Conservation (phyloP, 1,140 invertebrate species). For the Eubasilissa regina region DNA sequence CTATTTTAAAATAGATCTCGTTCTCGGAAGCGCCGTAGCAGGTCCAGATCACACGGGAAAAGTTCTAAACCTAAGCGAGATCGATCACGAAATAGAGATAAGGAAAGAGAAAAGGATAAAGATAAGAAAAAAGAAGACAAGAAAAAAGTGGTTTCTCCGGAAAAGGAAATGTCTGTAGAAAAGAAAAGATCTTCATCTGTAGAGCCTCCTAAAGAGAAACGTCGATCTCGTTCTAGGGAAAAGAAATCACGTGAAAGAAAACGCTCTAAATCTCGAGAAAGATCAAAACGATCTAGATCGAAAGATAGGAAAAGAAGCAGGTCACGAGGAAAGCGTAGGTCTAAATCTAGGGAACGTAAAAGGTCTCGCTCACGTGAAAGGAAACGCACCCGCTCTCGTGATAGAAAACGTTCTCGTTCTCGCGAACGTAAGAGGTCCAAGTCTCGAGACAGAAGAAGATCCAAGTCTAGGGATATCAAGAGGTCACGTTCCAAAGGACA, state of each 20-base stretch:
- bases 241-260: slow-evolving; percentile 64
- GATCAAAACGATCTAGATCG: slow-evolving; percentile 66
- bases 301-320: slow-evolving; percentile 64
- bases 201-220: slow-evolving; percentile 56
- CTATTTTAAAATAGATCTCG: slow-evolving; percentile 8
- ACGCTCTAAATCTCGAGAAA: slow-evolving; percentile 71
- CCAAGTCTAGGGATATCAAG: slow-evolving; percentile 66
- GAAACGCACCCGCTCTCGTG: slow-evolving; percentile 66
- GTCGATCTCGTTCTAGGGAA: slow-evolving; percentile 57
- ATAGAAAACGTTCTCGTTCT: slow-evolving; percentile 65
- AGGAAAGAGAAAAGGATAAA: slow-evolving; percentile 66
- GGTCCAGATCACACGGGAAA: slow-evolving; percentile 63
- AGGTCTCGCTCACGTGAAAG: slow-evolving; percentile 69
- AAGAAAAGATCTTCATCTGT: slow-evolving; percentile 54
- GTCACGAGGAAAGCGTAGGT: slow-evolving; percentile 66
- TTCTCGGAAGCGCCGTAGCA: slow-evolving; percentile 64
- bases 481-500: slow-evolving; percentile 65
- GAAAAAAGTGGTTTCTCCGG: slow-evolving; percentile 65
- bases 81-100: slow-evolving; percentile 64
- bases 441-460: slow-evolving; percentile 67
- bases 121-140: slow-evolving; percentile 66
- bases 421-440: slow-evolving; percentile 68
- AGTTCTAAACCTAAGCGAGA: slow-evolving; percentile 76
- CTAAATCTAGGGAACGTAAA: slow-evolving; percentile 68
- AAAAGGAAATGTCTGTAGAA: slow-evolving; percentile 59